Evolutionary conservation across 2,113 vertebrate genomes (phyloP).

Genomic region (Podarcis muralis): DNA sequence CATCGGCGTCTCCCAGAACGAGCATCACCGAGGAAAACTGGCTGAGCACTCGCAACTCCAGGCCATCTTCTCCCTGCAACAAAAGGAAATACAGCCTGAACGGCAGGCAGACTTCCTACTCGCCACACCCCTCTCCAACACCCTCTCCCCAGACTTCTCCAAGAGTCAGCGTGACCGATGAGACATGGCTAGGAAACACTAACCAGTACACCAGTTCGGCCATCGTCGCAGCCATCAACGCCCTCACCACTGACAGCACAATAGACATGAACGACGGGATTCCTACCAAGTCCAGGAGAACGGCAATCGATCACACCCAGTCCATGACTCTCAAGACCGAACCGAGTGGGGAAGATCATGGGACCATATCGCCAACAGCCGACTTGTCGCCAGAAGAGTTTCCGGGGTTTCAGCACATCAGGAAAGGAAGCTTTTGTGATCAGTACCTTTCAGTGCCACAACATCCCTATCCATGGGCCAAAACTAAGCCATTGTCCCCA

Average conservation of each 20-base stretch:
- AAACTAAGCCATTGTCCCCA: conserved; percentile 84
- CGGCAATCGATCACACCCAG: conserved; percentile 81
- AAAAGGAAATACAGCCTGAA: conserved; percentile 93
- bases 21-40: conserved; percentile 90
- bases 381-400: conserved; percentile 87
- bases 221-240: conserved; percentile 95
- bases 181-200: conserved; percentile 89
- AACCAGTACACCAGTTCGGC: conserved; percentile 97
- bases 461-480: conserved; percentile 89
- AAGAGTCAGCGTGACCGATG: conserved; percentile 86
- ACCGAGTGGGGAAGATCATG: conserved; percentile 83
- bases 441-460: conserved; percentile 94
- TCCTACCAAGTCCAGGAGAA: conserved; percentile 91
- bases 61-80: conserved; percentile 87
- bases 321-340: conserved; percentile 91
- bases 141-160: conserved; percentile 90
- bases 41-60: conserved; percentile 81
- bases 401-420: conserved; percentile 83
- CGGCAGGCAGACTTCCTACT: conserved; percentile 84
- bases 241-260: conserved; percentile 91
- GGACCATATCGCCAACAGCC: conserved; percentile 73
- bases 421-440: conserved; percentile 91
- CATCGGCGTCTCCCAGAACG: conserved; percentile 86
- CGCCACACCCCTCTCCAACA: conserved; percentile 85
- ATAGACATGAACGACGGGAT: conserved; percentile 90